Evolutionary conservation across 2,888 invertebrate species (phyloP).

Genomic region (Oligia strigilis): DNA sequence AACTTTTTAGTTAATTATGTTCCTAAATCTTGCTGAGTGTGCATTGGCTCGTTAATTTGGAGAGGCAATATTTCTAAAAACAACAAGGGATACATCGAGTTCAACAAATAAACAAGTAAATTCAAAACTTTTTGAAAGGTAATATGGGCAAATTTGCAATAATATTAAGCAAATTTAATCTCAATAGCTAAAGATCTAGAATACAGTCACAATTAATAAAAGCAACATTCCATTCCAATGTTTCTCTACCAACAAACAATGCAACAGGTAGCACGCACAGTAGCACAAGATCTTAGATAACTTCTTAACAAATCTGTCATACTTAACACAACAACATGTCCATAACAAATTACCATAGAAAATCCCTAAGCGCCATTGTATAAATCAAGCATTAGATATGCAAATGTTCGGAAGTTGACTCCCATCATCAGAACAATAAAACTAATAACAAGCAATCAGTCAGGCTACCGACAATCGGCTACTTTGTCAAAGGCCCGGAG

Average conservation of each 20-base stretch:
- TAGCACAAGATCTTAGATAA: conserved; percentile 40
- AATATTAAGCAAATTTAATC: background rate
- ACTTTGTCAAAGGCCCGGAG: conserved; percentile 45
- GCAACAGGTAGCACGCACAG: conserved; percentile 26
- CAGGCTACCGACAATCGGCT: conserved; percentile 46
- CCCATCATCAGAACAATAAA: conserved; percentile 58
- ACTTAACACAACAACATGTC: conserved; percentile 19
- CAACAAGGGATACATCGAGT: background rate
- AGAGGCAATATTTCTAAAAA: background rate
- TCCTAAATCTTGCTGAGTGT: background rate
- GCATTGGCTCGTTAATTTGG: background rate
- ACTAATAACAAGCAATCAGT: conserved; percentile 50
- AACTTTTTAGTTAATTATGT: background rate
- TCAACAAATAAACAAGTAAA: background rate
- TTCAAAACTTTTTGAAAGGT: background rate
- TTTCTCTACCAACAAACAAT: conserved; percentile 6
- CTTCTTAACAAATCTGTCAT: conserved; percentile 27
- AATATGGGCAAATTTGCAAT: background rate
- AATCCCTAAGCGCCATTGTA: conserved; percentile 49
- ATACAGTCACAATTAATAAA: background rate
- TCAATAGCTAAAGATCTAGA: background rate
- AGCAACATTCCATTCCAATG: background rate
- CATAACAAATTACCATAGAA: conserved; percentile 40
- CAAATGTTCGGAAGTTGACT: conserved; percentile 58
- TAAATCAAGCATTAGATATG: conserved; percentile 58